Percentiles rank a stretch among this genome's conserved stretches.
Evolutionary conservation across 2,797 vertebrate genomes (phyloP).

Genomic region (Huso huso): DNA sequence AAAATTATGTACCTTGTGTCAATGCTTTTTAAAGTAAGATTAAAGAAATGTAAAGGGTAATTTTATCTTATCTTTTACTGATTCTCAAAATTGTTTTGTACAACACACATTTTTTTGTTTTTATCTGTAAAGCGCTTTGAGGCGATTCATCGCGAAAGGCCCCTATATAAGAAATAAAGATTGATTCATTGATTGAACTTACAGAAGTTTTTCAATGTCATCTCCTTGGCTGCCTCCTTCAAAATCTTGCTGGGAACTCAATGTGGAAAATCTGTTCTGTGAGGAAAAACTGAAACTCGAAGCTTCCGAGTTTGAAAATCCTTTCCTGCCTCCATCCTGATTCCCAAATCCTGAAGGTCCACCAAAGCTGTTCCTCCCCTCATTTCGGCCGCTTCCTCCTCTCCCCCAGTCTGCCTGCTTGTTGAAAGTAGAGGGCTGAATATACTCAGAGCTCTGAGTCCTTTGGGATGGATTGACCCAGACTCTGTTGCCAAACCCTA

Average conservation of each 20-base stretch:
- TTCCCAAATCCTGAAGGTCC: slow-evolving; percentile 38
- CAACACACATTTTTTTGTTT: too few relatives aligned
- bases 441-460: slow-evolving; percentile 37
- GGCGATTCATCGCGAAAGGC: too few relatives aligned
- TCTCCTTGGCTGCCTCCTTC: slow-evolving; percentile 47
- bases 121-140: too few relatives aligned
- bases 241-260: slow-evolving; percentile 36
- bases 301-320: slow-evolving; percentile 26
- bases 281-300: slow-evolving; percentile 49
- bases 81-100: too few relatives aligned
- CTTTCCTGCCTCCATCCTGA: slow-evolving; percentile 35
- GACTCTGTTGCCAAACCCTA: slow-evolving; percentile 60
- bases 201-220: slow-evolving; percentile 73
- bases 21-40: too few relatives aligned
- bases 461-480: slow-evolving; percentile 70
- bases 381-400: slow-evolving; percentile 41
- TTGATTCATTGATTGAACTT: slow-evolving; percentile 35
- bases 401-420: slow-evolving; percentile 44
- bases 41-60: too few relatives aligned
- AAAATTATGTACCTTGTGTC: too few relatives aligned
- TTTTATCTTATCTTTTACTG: too few relatives aligned
- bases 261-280: slow-evolving; percentile 64
- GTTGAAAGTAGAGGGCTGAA: slow-evolving; percentile 71
- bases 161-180: too few relatives aligned
- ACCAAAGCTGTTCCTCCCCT: slow-evolving; percentile 35